phyloP scores from a whole-genome alignment of 2,888 invertebrate species.

The Apamea monoglypha region DNA sequence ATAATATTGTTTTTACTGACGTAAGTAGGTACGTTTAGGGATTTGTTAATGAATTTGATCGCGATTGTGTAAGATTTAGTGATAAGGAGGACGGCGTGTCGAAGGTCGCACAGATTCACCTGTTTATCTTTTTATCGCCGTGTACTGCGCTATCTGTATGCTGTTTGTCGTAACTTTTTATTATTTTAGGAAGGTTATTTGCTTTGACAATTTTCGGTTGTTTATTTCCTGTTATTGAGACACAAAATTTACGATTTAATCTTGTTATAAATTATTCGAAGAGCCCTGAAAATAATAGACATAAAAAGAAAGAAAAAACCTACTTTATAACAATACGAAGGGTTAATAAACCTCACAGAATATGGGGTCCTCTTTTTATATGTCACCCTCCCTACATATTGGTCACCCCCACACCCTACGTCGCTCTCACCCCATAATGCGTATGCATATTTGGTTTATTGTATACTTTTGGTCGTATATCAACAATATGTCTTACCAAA shows the following conservation, averaged over 20 bases:
- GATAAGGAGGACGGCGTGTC: conserved; percentile 73
- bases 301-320: conserved; percentile 28
- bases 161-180: conserved; percentile 50
- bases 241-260: conserved; percentile 18
- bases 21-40: conserved; percentile 82
- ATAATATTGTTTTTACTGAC: conserved; percentile 82
- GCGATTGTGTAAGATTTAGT: conserved; percentile 71
- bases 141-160: conserved; percentile 53
- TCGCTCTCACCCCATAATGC: conserved; percentile 58
- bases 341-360: conserved; percentile 53
- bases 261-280: conserved; percentile 27
- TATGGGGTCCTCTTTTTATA: conserved; percentile 66
- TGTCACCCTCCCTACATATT: conserved; percentile 69
- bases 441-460: conserved; percentile 71
- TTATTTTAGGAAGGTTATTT: conserved; percentile 52
- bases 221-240: conserved; percentile 30
- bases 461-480: conserved; percentile 58
- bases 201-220: conserved; percentile 31
- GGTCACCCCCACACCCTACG: conserved; percentile 62
- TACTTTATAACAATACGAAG: conserved; percentile 51
- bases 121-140: conserved; percentile 80
- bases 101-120: conserved; percentile 80
- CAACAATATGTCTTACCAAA: conserved; percentile 53
- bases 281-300: conserved; percentile 11
- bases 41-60: conserved; percentile 78